phyloP scores from a whole-genome alignment of 1,140 invertebrate genomes.

The Drosophila ambigua region DNA sequence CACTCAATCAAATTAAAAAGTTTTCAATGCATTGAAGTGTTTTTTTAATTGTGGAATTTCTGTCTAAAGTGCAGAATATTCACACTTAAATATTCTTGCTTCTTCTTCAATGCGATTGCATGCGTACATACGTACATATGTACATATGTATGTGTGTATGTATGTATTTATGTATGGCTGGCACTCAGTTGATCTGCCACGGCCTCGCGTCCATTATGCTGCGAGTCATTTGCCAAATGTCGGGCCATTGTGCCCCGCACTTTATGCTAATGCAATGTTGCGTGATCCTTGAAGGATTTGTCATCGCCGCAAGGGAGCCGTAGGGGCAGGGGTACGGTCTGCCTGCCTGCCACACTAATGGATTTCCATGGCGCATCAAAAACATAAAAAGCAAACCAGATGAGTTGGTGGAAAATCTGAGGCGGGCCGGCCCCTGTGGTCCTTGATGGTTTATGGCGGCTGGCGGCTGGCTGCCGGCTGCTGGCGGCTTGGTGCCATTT shows the following conservation, averaged over 20 bases:
- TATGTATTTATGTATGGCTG: no score
- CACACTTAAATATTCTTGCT: slow-evolving; percentile 1
- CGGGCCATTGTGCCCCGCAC: slow-evolving; percentile 48
- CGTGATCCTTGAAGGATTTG: slow-evolving; percentile 58
- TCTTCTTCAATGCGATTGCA: no score
- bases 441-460: no score
- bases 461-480: not conserved
- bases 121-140: no score
- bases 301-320: slow-evolving; percentile 36
- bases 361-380: slow-evolving; percentile 49
- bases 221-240: slow-evolving; percentile 49
- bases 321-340: not conserved
- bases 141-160: no score
- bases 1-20: no score
- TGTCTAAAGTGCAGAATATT: no score
- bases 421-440: not conserved
- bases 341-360: slow-evolving; percentile 28
- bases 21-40: no score
- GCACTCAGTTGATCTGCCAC: not conserved
- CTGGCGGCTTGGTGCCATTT: slow-evolving; percentile 7
- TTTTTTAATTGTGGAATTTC: no score
- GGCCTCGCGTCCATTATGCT: slow-evolving; percentile 14
- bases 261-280: slow-evolving; percentile 62
- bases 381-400: slow-evolving; percentile 35
- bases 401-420: slow-evolving; percentile 20